Percentiles rank a stretch among this genome's conserved stretches.
These are phyloP conservation scores for Ormyrus labotus DNA, from an alignment of 2,888 invertebrate species.

Conservation along the genomic window DNA sequence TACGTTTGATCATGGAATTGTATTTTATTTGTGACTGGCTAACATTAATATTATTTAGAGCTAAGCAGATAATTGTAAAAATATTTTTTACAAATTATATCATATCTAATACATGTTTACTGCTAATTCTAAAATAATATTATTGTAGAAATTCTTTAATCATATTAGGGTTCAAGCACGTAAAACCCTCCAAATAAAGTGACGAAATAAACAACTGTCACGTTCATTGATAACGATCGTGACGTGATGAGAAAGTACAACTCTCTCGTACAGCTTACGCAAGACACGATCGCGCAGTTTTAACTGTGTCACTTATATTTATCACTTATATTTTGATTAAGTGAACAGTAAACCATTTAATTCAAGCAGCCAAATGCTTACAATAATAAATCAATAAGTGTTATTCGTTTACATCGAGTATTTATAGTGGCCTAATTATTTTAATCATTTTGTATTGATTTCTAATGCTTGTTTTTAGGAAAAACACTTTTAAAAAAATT, in stretches of 20 bases:
- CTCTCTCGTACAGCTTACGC: constrained; percentile 35
- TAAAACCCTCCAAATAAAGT: constrained; percentile 33
- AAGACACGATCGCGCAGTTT: constrained; percentile 23
- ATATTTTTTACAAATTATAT: too few relatives aligned
- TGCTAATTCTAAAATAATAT: neutral
- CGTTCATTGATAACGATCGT: constrained; percentile 50
- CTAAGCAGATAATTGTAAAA: too few relatives aligned
- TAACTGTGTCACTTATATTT: constrained; percentile 32
- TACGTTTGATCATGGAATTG: too few relatives aligned
- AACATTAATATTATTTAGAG: too few relatives aligned
- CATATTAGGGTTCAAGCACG: constrained; percentile 16
- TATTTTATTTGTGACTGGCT: too few relatives aligned
- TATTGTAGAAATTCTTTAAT: constrained; percentile 15
- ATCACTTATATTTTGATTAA: constrained; percentile 15
- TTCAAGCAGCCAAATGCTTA: neutral
- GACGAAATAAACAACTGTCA: constrained; percentile 42
- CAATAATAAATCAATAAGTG: neutral
- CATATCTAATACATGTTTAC: too few relatives aligned
- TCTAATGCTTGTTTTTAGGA: too few relatives aligned
- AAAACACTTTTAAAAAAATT: too few relatives aligned
- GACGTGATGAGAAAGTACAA: constrained; percentile 54
- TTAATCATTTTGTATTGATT: too few relatives aligned
- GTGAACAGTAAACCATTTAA: constrained; percentile 9
- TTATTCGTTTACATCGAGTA: neutral
- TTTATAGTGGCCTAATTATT: neutral